These are phyloP conservation scores for Micromys minutus DNA, from an alignment of 2,113 vertebrate genomes.

Conservation along the genomic window DNA sequence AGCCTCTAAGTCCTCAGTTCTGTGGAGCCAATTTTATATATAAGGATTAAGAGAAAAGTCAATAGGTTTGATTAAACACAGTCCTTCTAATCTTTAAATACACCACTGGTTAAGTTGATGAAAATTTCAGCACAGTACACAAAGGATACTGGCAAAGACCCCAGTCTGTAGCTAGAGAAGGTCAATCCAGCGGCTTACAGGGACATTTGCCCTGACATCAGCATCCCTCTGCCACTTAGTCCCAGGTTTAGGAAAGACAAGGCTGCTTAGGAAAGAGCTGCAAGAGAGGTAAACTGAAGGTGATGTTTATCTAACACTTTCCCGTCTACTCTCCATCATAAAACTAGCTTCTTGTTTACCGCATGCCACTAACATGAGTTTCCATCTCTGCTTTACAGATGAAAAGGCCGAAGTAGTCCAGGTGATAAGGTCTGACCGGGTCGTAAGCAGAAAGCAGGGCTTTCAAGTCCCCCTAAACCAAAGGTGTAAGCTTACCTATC, in stretches of 20 bases:
- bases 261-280: neutral
- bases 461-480: neutral
- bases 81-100: slow-evolving; percentile 21
- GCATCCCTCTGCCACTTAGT: neutral
- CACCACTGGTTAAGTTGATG: neutral
- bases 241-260: neutral
- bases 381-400: neutral
- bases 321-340: neutral
- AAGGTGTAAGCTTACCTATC: neutral
- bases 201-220: neutral
- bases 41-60: slow-evolving; percentile 13
- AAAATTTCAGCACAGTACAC: neutral
- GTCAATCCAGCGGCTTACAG: neutral
- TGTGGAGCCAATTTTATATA: neutral
- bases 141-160: neutral
- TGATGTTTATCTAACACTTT: neutral
- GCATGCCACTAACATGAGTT: neutral
- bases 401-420: neutral
- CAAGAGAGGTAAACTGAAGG: neutral
- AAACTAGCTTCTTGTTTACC: neutral
- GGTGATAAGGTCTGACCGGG: neutral
- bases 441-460: neutral
- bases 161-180: neutral
- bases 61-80: slow-evolving; percentile 40
- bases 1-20: neutral